Conservation (phyloP, 2,888 invertebrate genomes). For the Cheiracanthium punctorium region DNA sequence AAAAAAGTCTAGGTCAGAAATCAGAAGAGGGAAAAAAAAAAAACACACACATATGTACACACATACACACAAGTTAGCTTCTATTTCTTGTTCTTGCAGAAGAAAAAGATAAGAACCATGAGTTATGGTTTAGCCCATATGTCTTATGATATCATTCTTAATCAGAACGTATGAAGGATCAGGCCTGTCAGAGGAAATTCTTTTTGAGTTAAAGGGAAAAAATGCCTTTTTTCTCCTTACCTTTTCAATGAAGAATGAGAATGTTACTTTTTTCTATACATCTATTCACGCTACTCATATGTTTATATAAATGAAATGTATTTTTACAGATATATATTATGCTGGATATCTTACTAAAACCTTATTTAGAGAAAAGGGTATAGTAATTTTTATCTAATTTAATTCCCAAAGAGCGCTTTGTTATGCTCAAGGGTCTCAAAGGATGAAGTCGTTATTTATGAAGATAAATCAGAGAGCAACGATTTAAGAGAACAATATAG, state of each 20-base stretch:
- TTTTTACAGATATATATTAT: not conserved
- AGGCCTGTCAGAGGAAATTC: not conserved
- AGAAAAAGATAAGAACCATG: conserved; percentile 3
- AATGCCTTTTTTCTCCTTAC: not conserved
- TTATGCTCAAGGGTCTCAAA: too few relatives aligned
- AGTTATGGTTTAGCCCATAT: conserved; percentile 17
- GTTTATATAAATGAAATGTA: not conserved
- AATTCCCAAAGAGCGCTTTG: not conserved
- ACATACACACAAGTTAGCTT: not conserved
- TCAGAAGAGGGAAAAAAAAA: not conserved
- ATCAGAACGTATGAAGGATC: conserved; percentile 10
- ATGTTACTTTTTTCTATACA: not conserved
- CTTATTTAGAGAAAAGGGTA: not conserved
- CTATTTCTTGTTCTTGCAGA: not conserved
- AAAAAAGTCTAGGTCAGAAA: too few relatives aligned
- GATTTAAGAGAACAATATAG: too few relatives aligned
- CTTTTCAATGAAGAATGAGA: not conserved
- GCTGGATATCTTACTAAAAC: not conserved
- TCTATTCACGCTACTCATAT: not conserved
- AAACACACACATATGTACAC: too few relatives aligned
- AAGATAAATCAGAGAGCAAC: too few relatives aligned
- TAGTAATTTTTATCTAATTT: not conserved
- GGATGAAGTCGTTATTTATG: too few relatives aligned
- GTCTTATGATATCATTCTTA: conserved; percentile 17
- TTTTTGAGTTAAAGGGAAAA: not conserved